These are phyloP conservation scores for Smithornis capensis DNA, from an alignment of 2,113 vertebrate genomes.

Conservation along the genomic window DNA sequence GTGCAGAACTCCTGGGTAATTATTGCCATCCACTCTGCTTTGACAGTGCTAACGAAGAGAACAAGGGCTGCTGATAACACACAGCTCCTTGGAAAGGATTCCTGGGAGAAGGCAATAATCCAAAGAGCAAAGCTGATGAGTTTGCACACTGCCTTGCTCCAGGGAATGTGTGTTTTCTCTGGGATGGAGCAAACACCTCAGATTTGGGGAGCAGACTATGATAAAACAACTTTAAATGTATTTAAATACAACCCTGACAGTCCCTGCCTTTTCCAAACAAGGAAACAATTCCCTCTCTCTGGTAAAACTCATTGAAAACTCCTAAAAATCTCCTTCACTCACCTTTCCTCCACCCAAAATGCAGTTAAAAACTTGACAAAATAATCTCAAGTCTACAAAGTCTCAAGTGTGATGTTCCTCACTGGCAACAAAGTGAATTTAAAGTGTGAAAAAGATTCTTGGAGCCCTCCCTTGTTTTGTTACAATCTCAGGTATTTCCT, in stretches of 20 bases:
- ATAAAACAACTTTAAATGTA: neutral
- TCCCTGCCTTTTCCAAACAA: neutral
- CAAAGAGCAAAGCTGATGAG: neutral
- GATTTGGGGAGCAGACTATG: neutral
- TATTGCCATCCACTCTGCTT: conserved; percentile 45
- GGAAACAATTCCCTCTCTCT: neutral
- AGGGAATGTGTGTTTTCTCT: neutral
- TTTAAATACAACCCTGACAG: neutral
- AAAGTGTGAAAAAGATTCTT: neutral
- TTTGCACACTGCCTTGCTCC: neutral
- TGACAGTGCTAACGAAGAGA: conserved; percentile 25
- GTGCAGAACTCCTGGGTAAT: conserved; percentile 44
- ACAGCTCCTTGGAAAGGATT: neutral
- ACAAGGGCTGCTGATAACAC: conserved; percentile 5
- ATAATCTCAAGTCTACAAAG: neutral
- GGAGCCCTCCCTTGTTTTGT: neutral
- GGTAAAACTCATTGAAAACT: neutral
- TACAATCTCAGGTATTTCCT: neutral
- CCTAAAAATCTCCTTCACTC: neutral
- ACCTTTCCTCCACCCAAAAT: neutral
- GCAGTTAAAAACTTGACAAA: neutral
- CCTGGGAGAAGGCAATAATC: neutral
- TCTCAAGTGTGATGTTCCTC: neutral
- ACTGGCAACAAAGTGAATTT: neutral
- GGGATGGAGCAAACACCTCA: neutral